These are phyloP conservation scores for Cryptocephalus primarius DNA, from an alignment of 2,888 invertebrate genomes.

Conservation along the genomic window DNA sequence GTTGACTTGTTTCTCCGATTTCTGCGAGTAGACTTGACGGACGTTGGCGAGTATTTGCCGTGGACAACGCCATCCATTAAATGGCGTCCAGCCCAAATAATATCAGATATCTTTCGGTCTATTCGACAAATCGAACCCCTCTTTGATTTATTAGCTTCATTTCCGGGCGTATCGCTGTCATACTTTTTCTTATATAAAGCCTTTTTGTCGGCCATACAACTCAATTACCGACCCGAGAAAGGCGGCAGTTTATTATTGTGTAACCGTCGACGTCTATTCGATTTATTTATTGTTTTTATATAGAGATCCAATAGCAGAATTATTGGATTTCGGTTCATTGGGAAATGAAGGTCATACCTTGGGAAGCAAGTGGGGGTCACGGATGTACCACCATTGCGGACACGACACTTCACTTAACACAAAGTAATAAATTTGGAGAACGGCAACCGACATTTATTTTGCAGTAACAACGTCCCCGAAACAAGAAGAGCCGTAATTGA, in stretches of 20 bases:
- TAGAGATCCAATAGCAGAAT: too few relatives aligned
- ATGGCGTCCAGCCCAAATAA: conserved; percentile 5
- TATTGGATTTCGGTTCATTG: too few relatives aligned
- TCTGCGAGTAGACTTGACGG: too few relatives aligned
- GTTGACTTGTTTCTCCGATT: too few relatives aligned
- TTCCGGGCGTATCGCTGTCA: conserved; percentile 29
- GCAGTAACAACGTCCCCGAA: too few relatives aligned
- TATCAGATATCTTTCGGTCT: conserved; percentile 35
- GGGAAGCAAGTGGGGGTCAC: too few relatives aligned
- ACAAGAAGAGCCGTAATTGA: too few relatives aligned
- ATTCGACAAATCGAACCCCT: conserved; percentile 36
- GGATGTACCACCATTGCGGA: too few relatives aligned
- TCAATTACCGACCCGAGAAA: not conserved
- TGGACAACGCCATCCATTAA: conserved; percentile 36
- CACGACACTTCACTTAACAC: too few relatives aligned
- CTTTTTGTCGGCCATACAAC: not conserved
- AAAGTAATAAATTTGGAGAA: too few relatives aligned
- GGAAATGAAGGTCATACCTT: too few relatives aligned
- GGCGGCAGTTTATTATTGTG: not conserved
- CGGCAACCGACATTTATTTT: too few relatives aligned
- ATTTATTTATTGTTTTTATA: not conserved
- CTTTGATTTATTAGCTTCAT: conserved; percentile 39
- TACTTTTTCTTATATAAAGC: conserved; percentile 19
- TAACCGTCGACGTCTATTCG: not conserved
- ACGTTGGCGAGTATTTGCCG: conserved; percentile 2